Conservation (phyloP, 2,797 vertebrate species). For the Sebastolobus alascanus region DNA sequence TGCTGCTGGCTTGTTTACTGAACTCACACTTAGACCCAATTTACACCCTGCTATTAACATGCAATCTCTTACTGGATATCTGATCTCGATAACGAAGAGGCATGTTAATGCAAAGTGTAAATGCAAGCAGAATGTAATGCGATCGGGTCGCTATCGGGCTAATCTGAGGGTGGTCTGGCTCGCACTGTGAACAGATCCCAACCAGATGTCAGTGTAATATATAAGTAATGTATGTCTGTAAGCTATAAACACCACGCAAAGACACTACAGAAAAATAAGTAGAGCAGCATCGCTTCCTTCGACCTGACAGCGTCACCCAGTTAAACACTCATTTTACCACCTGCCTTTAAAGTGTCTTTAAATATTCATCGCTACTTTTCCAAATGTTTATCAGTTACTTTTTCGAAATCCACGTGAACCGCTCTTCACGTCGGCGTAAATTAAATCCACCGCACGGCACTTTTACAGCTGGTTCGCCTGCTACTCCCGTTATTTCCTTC, state of each 20-base stretch:
- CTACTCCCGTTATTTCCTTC: neutral
- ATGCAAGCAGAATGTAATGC: neutral
- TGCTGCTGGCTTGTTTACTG: neutral
- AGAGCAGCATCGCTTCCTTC: too few relatives aligned
- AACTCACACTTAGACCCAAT: neutral
- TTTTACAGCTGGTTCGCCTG: neutral
- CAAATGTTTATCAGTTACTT: neutral
- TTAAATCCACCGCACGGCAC: neutral
- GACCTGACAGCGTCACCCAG: too few relatives aligned
- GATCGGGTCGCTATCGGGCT: neutral
- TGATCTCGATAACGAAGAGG: neutral
- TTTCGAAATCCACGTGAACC: neutral
- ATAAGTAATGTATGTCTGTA: neutral
- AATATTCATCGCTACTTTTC: too few relatives aligned
- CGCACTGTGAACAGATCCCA: neutral
- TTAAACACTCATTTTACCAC: neutral
- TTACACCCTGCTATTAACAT: neutral
- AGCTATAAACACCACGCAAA: neutral
- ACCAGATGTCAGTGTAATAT: neutral
- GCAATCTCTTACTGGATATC: neutral
- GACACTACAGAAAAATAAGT: neutral
- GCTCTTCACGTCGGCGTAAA: neutral
- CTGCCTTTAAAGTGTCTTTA: neutral
- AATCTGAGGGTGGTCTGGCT: neutral
- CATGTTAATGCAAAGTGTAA: neutral